Evolutionary conservation across 2,888 invertebrate genomes (phyloP).

Genomic region (Homarus gammarus): DNA sequence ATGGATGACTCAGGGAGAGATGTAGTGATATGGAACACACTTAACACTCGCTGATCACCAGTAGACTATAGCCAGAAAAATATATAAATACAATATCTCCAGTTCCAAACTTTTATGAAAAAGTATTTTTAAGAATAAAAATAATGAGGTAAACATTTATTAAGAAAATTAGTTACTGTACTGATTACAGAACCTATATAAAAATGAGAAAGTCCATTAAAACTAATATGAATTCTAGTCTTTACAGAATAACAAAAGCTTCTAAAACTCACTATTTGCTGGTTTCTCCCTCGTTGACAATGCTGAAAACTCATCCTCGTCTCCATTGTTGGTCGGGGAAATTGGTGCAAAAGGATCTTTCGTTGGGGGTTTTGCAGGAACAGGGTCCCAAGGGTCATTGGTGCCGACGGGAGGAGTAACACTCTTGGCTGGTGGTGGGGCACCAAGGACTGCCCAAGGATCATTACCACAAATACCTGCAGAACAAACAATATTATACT

Average conservation of each 20-base stretch:
- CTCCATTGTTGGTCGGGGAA: conserved; percentile 54
- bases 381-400: conserved; percentile 75
- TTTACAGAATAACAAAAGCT: background rate
- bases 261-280: conserved; percentile 24
- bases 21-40: no score
- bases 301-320: conserved; percentile 71
- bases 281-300: conserved; percentile 70
- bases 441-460: conserved; percentile 66
- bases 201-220: no score
- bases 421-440: background rate
- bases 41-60: no score
- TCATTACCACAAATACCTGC: conserved; percentile 70
- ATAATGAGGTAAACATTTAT: no score
- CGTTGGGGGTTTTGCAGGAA: conserved; percentile 26
- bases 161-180: no score
- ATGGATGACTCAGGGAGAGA: no score
- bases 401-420: conserved; percentile 36
- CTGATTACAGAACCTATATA: no score
- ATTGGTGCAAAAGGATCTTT: conserved; percentile 69
- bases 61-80: no score
- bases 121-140: no score
- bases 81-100: no score
- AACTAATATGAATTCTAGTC: no score
- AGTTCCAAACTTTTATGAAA: no score
- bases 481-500: background rate